phyloP scores from a whole-genome alignment of 2,113 vertebrate species.

The Sinocyclocheilus anshuiensis region DNA sequence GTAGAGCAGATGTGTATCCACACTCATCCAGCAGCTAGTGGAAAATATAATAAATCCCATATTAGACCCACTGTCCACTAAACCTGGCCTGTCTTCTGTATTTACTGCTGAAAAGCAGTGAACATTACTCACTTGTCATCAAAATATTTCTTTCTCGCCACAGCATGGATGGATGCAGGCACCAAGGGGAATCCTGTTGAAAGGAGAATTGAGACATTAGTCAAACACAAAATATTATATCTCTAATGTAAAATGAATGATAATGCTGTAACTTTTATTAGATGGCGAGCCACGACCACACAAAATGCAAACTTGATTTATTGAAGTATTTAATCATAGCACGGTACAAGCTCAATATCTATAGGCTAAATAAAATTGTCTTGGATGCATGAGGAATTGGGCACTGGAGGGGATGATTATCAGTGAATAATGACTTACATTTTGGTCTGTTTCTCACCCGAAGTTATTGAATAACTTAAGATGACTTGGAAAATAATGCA shows the following conservation, averaged over 20 bases:
- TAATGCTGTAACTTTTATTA: slow-evolving; percentile 5
- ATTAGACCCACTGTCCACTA: slow-evolving; percentile 27
- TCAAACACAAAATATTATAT: slow-evolving; percentile 11
- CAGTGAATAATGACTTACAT: neutral
- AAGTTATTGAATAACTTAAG: neutral
- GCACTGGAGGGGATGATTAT: neutral
- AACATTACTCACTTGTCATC: slow-evolving; percentile 92
- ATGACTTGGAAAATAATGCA: neutral
- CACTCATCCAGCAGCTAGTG: slow-evolving; percentile 96
- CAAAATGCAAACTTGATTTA: neutral
- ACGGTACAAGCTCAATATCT: neutral
- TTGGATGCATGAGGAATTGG: neutral
- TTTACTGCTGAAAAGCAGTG: slow-evolving; percentile 61
- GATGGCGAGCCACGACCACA: neutral
- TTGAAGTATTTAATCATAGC: neutral
- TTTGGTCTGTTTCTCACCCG: neutral
- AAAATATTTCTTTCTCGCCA: slow-evolving; percentile 89
- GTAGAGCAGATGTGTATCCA: slow-evolving; percentile 93
- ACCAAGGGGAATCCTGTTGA: slow-evolving; percentile 88
- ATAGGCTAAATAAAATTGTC: slow-evolving; percentile 22
- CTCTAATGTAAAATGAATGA: slow-evolving; percentile 21
- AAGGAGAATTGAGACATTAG: slow-evolving; percentile 51
- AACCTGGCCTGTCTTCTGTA: slow-evolving; percentile 53
- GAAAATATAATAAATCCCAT: slow-evolving; percentile 54
- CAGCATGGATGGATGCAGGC: slow-evolving; percentile 91